A percentile compares a stretch with the other conserved stretches of the same genome.
phyloP scores from a whole-genome alignment of 1,140 invertebrate genomes.

The Nasonia vitripennis region DNA sequence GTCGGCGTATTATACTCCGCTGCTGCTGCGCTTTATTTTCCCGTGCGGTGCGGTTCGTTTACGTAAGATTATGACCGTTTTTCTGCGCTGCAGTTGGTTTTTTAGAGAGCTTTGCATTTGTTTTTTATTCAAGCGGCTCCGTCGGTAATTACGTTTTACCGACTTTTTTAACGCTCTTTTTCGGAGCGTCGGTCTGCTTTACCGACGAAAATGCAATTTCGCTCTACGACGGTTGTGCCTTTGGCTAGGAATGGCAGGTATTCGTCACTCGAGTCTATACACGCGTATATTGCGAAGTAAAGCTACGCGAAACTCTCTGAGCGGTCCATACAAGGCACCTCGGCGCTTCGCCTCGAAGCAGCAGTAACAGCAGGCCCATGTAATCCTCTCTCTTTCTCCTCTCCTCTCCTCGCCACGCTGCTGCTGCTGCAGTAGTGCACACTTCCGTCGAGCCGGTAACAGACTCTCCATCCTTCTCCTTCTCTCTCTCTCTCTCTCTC shows the following conservation, averaged over 20 bases:
- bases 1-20: constrained; percentile 3
- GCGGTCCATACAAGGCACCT: constrained; percentile 42
- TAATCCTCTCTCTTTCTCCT: constrained; percentile 15
- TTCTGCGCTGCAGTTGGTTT: not conserved
- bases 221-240: too few species aligned
- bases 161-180: not conserved
- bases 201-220: not conserved
- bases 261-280: not conserved
- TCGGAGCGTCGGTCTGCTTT: not conserved
- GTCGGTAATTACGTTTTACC: too few species aligned
- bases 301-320: not conserved
- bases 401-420: not conserved
- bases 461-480: not conserved
- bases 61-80: not conserved
- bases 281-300: not conserved
- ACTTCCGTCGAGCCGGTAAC: constrained; percentile 26
- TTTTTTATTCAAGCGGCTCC: too few species aligned
- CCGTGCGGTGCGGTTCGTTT: not conserved
- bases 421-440: constrained; percentile 6
- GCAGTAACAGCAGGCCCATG: constrained; percentile 12
- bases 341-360: not conserved
- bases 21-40: not conserved
- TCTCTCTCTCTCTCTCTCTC: not conserved
- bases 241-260: too few species aligned
- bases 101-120: too few species aligned